Evolutionary conservation across 92 coral and sea anemone genomes (phyloP).

Genomic region (Zoanthus gigantus): DNA sequence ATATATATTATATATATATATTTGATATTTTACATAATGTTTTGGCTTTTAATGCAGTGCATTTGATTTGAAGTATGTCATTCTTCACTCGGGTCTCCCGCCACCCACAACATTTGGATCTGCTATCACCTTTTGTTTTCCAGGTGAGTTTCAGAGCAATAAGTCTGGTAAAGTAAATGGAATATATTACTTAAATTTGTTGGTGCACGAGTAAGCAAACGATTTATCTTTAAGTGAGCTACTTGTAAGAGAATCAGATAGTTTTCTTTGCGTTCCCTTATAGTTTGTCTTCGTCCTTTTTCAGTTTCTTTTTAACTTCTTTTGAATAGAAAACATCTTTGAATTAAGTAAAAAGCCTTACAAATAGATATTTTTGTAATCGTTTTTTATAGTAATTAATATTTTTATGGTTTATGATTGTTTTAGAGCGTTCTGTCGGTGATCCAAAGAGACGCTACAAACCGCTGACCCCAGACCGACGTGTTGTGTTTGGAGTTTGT

Average conservation of each 20-base stretch:
- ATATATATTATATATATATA: no score
- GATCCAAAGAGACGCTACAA: conserved; percentile 84
- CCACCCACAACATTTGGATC: conserved; percentile 87
- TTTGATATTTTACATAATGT: not conserved
- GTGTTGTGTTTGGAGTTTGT: conserved; percentile 84
- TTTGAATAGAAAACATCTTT: no score
- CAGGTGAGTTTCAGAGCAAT: conserved; percentile 63
- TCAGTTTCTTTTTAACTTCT: not conserved
- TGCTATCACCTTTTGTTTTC: conserved; percentile 79
- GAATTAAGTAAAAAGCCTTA: no score
- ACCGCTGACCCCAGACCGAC: conserved; percentile 74
- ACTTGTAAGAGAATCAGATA: no score
- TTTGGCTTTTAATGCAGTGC: conserved; percentile 68
- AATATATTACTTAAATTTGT: no score
- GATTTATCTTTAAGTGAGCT: no score
- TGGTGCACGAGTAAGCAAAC: no score
- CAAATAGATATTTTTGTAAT: not conserved
- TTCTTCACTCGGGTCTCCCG: conserved; percentile 87
- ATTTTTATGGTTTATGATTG: not conserved
- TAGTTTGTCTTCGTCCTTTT: not conserved
- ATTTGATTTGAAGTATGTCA: conserved; percentile 86
- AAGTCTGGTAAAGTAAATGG: no score
- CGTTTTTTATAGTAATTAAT: not conserved
- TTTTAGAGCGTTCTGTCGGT: conserved; percentile 76
- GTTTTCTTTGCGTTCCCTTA: no score